phyloP scores from a whole-genome alignment of 2,113 vertebrate species.

The Heterocephalus glaber region DNA sequence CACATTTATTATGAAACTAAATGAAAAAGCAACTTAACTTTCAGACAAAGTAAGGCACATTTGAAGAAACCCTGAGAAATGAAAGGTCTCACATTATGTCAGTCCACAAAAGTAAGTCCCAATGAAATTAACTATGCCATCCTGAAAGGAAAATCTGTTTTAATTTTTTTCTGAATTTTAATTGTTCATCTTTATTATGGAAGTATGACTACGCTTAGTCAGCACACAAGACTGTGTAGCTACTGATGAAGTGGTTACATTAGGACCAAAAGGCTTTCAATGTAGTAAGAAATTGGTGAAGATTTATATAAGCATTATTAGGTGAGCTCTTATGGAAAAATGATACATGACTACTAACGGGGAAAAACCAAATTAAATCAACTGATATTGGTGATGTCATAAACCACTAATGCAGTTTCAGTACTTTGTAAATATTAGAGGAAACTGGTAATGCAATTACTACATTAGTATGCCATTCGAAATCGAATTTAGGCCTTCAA shows the following conservation, averaged over 20 bases:
- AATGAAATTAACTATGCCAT: slow-evolving; percentile 28
- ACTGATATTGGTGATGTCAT: slow-evolving; percentile 47
- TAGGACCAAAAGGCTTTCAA: slow-evolving; percentile 64
- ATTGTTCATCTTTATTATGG: slow-evolving; percentile 49
- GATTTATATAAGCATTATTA: slow-evolving; percentile 62
- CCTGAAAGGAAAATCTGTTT: not conserved
- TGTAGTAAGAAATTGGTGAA: slow-evolving; percentile 50
- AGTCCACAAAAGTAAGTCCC: slow-evolving; percentile 32
- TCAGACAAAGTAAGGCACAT: not conserved
- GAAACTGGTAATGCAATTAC: not conserved
- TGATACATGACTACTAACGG: slow-evolving; percentile 31
- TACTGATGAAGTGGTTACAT: slow-evolving; percentile 45
- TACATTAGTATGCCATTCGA: not conserved
- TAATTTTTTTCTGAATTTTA: slow-evolving; percentile 59
- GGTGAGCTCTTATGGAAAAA: slow-evolving; percentile 40
- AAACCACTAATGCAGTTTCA: slow-evolving; percentile 64
- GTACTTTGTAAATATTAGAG: slow-evolving; percentile 65
- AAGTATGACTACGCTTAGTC: slow-evolving; percentile 55
- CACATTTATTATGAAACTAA: slow-evolving; percentile 49
- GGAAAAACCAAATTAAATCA: slow-evolving; percentile 51
- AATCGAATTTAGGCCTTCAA: slow-evolving; percentile 11
- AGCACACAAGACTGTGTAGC: slow-evolving; percentile 49
- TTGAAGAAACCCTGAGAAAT: not conserved
- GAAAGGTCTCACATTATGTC: slow-evolving; percentile 8
- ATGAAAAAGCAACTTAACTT: not conserved